phyloP scores from a whole-genome alignment of 1,140 invertebrate species.

The Muscidifurax raptorellus region DNA sequence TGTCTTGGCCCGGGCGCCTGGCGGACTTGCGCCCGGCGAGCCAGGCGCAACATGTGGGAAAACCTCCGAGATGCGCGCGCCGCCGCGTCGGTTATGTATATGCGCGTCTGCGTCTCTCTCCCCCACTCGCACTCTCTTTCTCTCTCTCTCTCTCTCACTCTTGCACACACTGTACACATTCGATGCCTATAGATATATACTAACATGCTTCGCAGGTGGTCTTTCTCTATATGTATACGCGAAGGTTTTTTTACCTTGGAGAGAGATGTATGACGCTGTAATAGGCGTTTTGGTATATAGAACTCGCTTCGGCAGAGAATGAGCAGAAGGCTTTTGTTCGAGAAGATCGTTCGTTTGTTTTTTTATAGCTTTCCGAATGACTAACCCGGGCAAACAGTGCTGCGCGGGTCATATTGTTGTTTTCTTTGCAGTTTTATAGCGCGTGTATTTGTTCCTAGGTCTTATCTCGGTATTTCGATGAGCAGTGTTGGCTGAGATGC shows the following conservation, averaged over 20 bases:
- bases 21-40: slow-evolving; percentile 72
- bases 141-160: neutral
- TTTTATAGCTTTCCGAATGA: neutral
- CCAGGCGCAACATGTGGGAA: slow-evolving; percentile 74
- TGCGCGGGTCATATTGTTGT: too few species aligned
- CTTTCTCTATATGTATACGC: too few species aligned
- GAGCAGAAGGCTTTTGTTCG: neutral
- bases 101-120: neutral
- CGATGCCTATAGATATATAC: too few species aligned
- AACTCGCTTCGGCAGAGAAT: neutral
- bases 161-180: neutral
- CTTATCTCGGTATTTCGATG: too few species aligned
- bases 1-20: slow-evolving; percentile 72
- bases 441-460: too few species aligned
- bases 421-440: too few species aligned
- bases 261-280: neutral
- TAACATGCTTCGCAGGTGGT: too few species aligned
- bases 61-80: slow-evolving; percentile 51
- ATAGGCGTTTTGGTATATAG: neutral
- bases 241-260: neutral
- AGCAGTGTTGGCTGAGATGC: too few species aligned
- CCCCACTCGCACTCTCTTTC: neutral
- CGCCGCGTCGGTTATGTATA: too few species aligned
- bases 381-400: too few species aligned
- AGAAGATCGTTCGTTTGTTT: neutral